Conservation (phyloP, 2,888 invertebrate species). For the Geotrupes spiniger region DNA sequence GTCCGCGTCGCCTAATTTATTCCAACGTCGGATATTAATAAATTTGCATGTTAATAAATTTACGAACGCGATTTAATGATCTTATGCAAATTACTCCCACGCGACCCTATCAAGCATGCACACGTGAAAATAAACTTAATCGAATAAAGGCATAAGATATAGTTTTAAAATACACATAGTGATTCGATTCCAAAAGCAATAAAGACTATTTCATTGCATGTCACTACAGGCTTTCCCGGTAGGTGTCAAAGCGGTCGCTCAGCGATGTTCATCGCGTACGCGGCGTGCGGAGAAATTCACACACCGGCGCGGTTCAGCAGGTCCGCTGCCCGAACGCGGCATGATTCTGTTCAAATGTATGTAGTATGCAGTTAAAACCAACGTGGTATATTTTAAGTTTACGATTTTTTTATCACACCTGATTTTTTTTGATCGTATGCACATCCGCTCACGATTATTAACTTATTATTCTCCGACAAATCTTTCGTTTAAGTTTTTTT, state of each 20-base stretch:
- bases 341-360: slow-evolving; percentile 46
- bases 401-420: slow-evolving; percentile 47
- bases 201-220: slow-evolving; percentile 50
- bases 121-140: slow-evolving; percentile 35
- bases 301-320: slow-evolving; percentile 26
- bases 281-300: slow-evolving; percentile 16
- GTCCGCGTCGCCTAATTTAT: slow-evolving; percentile 1
- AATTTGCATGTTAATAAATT: slow-evolving; percentile 5
- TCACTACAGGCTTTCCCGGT: slow-evolving; percentile 50
- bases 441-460: slow-evolving; percentile 22
- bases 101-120: slow-evolving; percentile 26
- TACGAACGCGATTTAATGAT: slow-evolving; percentile 28
- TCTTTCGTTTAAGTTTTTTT: slow-evolving; percentile 10
- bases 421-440: slow-evolving; percentile 32
- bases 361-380: slow-evolving; percentile 47
- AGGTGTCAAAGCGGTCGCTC: slow-evolving; percentile 44
- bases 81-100: slow-evolving; percentile 41
- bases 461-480: slow-evolving; percentile 11
- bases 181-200: slow-evolving; percentile 48
- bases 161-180: slow-evolving; percentile 42
- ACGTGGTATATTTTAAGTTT: slow-evolving; percentile 46
- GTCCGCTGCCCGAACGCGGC: slow-evolving; percentile 38
- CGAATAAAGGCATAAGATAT: slow-evolving; percentile 38
- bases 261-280: slow-evolving; percentile 19
- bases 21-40: neutral